These are phyloP conservation scores for Podiceps cristatus DNA, from an alignment of 2,113 vertebrate species.

Conservation along the genomic window DNA sequence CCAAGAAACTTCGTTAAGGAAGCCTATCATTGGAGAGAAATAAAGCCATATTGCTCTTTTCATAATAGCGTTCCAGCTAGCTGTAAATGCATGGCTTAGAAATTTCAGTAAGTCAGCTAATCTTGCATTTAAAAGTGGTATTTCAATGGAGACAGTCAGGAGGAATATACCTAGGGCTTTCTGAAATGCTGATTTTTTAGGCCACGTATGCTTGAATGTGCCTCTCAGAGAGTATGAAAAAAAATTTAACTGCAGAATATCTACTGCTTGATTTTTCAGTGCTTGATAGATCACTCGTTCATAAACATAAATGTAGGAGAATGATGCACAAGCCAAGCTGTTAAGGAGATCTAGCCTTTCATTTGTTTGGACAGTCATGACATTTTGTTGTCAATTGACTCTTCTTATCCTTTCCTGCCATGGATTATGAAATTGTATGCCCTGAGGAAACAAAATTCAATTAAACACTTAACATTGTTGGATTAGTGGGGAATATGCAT, in stretches of 20 bases:
- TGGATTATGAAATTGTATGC: not conserved
- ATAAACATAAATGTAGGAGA: not conserved
- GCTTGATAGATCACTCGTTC: not conserved
- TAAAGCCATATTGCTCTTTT: not conserved
- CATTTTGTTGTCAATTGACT: not conserved
- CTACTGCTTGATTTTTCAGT: not conserved
- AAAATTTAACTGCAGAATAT: not conserved
- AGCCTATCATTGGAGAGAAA: not conserved
- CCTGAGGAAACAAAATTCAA: not conserved
- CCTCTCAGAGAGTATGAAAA: not conserved
- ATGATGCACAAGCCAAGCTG: not conserved
- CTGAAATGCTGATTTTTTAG: not conserved
- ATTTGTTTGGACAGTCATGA: not conserved
- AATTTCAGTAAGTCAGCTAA: not conserved
- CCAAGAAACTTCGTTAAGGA: not conserved
- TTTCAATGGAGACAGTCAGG: not conserved
- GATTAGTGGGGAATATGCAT: not conserved
- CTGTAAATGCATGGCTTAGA: not conserved
- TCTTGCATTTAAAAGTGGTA: not conserved
- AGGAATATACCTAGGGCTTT: not conserved
- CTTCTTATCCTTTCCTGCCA: not conserved
- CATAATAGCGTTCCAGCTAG: not conserved
- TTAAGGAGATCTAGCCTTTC: not conserved
- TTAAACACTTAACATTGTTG: conserved; percentile 10
- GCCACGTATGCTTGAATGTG: not conserved